A percentile compares a stretch with the other conserved stretches of the same genome.
Evolutionary conservation across 2,888 invertebrate species (phyloP).

Genomic region (Diogma glabrata): DNA sequence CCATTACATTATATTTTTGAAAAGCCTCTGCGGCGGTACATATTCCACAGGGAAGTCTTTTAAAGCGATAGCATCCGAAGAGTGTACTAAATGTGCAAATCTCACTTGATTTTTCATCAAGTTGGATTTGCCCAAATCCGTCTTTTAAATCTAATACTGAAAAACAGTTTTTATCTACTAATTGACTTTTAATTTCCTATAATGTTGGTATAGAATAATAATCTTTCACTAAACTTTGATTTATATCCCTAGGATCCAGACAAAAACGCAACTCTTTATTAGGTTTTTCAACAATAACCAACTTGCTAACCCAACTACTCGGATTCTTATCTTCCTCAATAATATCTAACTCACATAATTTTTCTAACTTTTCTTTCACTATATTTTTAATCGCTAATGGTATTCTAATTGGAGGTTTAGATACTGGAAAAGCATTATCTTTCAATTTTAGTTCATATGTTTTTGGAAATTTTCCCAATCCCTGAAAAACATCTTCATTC

Average conservation of each 20-base stretch:
- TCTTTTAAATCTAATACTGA: conserved; percentile 18
- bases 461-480: conserved; percentile 6
- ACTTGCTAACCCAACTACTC: conserved; percentile 12
- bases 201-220: conserved; percentile 23
- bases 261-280: conserved; percentile 14
- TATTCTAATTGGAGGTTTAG: too few relatives aligned
- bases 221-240: conserved; percentile 20
- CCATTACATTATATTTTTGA: too few relatives aligned
- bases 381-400: too few relatives aligned
- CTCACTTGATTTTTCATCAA: conserved; percentile 13
- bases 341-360: background rate
- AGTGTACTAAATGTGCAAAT: conserved; percentile 16
- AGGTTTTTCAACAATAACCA: conserved; percentile 16
- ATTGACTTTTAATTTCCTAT: conserved; percentile 20
- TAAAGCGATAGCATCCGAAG: conserved; percentile 16
- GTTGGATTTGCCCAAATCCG: conserved; percentile 16
- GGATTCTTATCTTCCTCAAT: conserved; percentile 9
- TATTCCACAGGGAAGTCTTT: too few relatives aligned
- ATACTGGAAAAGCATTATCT: background rate
- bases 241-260: conserved; percentile 21
- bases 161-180: conserved; percentile 20
- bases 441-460: conserved; percentile 7
- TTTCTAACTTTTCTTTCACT: conserved; percentile 3
- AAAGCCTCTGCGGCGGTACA: too few relatives aligned
- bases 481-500: conserved; percentile 6